Conservation (phyloP, 2,797 vertebrate species). For the Muscicapa striata region DNA sequence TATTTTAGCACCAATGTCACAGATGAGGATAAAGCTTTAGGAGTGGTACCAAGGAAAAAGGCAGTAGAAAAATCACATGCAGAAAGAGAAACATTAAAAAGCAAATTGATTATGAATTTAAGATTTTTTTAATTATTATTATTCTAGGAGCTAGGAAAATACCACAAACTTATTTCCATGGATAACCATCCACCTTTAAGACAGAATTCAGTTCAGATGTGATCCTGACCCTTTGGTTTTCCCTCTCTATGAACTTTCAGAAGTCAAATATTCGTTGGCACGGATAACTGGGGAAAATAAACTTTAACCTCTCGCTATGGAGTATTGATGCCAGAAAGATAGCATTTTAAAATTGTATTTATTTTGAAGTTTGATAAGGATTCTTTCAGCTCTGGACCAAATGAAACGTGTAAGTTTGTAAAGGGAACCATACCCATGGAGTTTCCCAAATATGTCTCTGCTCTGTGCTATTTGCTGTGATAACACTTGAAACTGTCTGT, state of each 20-base stretch:
- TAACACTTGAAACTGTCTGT: background rate
- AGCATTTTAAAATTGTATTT: background rate
- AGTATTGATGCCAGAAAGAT: background rate
- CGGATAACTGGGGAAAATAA: background rate
- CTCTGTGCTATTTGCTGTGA: background rate
- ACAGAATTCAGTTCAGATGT: constrained; percentile 24
- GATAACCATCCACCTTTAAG: constrained; percentile 8
- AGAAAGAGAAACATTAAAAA: constrained; percentile 33
- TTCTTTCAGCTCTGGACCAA: background rate
- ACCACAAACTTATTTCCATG: constrained; percentile 27
- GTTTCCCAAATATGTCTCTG: background rate
- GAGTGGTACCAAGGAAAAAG: background rate
- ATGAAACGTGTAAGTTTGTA: background rate
- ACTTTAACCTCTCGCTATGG: background rate
- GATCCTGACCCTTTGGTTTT: background rate
- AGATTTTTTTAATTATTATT: background rate
- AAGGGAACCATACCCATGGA: background rate
- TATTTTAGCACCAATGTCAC: constrained; percentile 48
- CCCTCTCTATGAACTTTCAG: background rate
- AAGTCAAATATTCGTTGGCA: background rate
- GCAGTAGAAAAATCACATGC: background rate
- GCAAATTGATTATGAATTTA: constrained; percentile 12
- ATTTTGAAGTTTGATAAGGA: background rate
- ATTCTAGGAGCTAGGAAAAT: background rate
- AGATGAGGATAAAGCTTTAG: background rate